These are phyloP conservation scores for Polydrusus tereticollis DNA, from an alignment of 2,888 invertebrate genomes.

Conservation along the genomic window DNA sequence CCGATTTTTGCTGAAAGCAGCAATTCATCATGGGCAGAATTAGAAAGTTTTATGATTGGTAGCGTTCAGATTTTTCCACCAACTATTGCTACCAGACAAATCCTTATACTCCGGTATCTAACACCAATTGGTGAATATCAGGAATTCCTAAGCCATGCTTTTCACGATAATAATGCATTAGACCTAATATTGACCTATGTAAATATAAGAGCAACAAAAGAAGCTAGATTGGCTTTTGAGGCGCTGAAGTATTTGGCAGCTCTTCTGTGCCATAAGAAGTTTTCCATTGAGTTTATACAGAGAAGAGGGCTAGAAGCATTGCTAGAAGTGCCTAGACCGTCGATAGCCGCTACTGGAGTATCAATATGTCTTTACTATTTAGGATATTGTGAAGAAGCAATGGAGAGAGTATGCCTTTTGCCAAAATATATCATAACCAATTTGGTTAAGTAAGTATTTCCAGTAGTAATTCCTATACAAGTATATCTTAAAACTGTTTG, in stretches of 20 bases:
- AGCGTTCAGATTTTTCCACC: slow-evolving; percentile 92
- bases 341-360: slow-evolving; percentile 96
- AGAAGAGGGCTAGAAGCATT: slow-evolving; percentile 88
- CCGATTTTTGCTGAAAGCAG: slow-evolving; percentile 71
- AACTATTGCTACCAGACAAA: slow-evolving; percentile 89
- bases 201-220: slow-evolving; percentile 87
- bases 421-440: slow-evolving; percentile 83
- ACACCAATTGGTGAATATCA: slow-evolving; percentile 98
- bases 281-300: slow-evolving; percentile 95
- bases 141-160: slow-evolving; percentile 93
- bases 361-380: slow-evolving; percentile 97
- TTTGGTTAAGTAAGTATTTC: slow-evolving; percentile 76
- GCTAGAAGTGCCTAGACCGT: slow-evolving; percentile 91
- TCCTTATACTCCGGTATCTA: slow-evolving; percentile 93
- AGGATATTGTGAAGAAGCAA: slow-evolving; percentile 97
- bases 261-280: slow-evolving; percentile 96
- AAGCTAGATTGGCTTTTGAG: slow-evolving; percentile 95
- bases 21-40: slow-evolving; percentile 92
- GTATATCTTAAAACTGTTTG: too few species aligned
- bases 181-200: slow-evolving; percentile 92
- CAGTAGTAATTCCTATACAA: neutral
- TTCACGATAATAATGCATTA: slow-evolving; percentile 88
- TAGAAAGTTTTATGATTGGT: slow-evolving; percentile 91
- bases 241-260: slow-evolving; percentile 95
- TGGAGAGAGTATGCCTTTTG: slow-evolving; percentile 94